phyloP scores from a whole-genome alignment of 1,140 invertebrate genomes.

The Eriocheir sinensis region DNA sequence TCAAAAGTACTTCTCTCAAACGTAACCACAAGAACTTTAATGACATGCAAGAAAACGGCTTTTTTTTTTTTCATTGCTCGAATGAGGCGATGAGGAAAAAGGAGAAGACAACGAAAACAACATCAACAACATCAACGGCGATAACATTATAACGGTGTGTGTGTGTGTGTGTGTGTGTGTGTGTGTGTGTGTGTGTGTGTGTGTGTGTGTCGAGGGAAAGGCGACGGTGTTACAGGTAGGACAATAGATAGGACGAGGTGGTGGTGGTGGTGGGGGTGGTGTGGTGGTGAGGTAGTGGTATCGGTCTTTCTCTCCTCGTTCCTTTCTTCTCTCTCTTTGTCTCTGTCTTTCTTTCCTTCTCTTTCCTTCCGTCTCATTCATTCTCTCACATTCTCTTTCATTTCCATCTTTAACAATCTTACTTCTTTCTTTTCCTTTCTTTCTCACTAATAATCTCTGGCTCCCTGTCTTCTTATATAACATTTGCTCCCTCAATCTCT shows the following conservation, averaged over 20 bases:
- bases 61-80: too few species aligned
- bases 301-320: background rate
- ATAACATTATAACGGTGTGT: too few species aligned
- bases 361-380: background rate
- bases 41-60: background rate
- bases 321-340: too few species aligned
- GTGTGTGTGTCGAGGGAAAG: too few species aligned
- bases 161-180: too few species aligned
- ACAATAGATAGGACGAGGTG: background rate
- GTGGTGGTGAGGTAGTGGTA: background rate
- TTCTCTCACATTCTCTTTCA: background rate
- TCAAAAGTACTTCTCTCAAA: too few species aligned
- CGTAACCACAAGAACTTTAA: too few species aligned
- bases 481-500: background rate
- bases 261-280: background rate
- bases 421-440: background rate
- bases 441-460: background rate
- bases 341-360: background rate
- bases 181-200: too few species aligned
- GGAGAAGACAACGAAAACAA: background rate
- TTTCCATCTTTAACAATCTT: background rate
- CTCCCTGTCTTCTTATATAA: too few species aligned
- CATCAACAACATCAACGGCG: too few species aligned
- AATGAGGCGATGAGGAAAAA: background rate
- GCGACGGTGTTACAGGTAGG: background rate